Conservation (phyloP, 2,888 invertebrate species). For the Odontocolon sp. region DNA sequence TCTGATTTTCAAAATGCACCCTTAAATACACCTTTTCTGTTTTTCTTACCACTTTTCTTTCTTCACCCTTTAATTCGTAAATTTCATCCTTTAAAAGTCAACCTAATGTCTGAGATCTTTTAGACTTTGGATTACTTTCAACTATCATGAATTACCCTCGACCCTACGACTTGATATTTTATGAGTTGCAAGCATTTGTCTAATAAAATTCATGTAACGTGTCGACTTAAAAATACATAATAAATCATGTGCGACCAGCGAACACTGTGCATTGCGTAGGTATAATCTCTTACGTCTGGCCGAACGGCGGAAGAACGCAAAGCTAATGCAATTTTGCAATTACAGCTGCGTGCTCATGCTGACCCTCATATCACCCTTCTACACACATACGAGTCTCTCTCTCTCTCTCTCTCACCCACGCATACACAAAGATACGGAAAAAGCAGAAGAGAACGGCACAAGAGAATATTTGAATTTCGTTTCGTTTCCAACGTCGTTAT, state of each 20-base stretch:
- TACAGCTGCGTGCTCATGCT: constrained; percentile 68
- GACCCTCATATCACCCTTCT: constrained; percentile 59
- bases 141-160: too few relatives aligned
- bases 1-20: too few relatives aligned
- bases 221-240: constrained; percentile 43
- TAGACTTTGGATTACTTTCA: too few relatives aligned
- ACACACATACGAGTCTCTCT: constrained; percentile 13
- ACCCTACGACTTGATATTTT: too few relatives aligned
- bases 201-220: constrained; percentile 27
- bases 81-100: too few relatives aligned
- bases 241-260: constrained; percentile 34
- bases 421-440: constrained; percentile 48
- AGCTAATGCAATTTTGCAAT: constrained; percentile 79
- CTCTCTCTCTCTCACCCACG: constrained; percentile 4
- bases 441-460: constrained; percentile 59
- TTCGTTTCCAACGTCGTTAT: constrained; percentile 76
- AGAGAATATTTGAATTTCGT: constrained; percentile 76
- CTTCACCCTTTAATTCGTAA: too few relatives aligned
- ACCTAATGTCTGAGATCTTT: too few relatives aligned
- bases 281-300: constrained; percentile 74
- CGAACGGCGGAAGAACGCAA: constrained; percentile 76
- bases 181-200: constrained; percentile 27
- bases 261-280: constrained; percentile 47
- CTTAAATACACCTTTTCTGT: too few relatives aligned
- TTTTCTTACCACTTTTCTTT: too few relatives aligned